Evolutionary conservation across 2,113 vertebrate genomes (phyloP), one percentile per base, ranked within the genome.

Genomic region (Dasypus novemcinctus): DNA sequence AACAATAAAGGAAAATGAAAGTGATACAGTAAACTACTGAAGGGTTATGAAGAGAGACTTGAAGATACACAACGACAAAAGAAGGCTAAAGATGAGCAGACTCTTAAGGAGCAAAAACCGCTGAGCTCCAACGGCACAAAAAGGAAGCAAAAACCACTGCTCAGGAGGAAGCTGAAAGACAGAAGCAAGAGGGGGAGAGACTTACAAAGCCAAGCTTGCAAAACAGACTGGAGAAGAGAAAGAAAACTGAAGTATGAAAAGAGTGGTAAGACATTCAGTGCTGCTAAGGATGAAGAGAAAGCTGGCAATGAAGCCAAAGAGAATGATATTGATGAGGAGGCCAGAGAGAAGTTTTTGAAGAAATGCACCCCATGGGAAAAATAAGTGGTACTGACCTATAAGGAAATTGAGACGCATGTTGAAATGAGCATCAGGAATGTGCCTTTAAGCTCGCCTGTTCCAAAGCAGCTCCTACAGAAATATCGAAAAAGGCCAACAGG

Each of bases 341-440:
- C 29, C 46, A 88, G 43, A 64, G 61, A 76, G n/a, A 66, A 90
- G 13, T 25, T 61, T 82, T n/a, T n/a, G 75, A 94, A 92, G 36
- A 79, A 54, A 71, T 3, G 25, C 69, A 88, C n/a, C 21, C 38
- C 25, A 75, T 0, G 27, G 68, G 29, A 93, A 54, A 83, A 25
- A 68, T 91, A 8, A 97, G 98, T 66, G 96, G 95, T 20, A 5
- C 93, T 78, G 95, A 96, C 91, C 78, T 81, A 5, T 66, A 96
- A 93, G 41, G 95, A 94, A 46, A 59, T 17, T 63, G 94, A 95
- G 71, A 74, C 7, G 6, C 88, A 90, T 63, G 18, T 64, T 63
- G 85, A 98, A 74, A 46, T 57, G 18, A 91, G 41, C 86, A 88
- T 80, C 36, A 66, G 68, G 72, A 87, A 87, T 72, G 49, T 87